These are phyloP conservation scores for Ctena decussata DNA, from an alignment of 2,888 invertebrate genomes.

Conservation along the genomic window DNA sequence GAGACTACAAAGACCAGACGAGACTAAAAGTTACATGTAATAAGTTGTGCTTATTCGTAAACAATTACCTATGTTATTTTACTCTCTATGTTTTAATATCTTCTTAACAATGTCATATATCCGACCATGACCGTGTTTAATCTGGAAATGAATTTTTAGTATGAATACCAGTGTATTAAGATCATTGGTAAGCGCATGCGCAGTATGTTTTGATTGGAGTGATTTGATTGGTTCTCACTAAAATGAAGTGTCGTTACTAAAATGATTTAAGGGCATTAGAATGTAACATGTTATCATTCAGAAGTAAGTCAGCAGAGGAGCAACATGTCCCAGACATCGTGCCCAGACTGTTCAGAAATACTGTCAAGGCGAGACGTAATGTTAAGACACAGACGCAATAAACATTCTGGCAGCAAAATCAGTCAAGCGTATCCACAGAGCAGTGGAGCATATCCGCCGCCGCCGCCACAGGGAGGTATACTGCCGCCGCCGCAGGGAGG, in stretches of 20 bases:
- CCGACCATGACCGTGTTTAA: too few species aligned
- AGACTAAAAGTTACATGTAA: neutral
- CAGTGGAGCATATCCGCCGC: conserved; percentile 14
- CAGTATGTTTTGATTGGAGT: neutral
- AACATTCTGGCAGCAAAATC: neutral
- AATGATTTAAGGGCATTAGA: neutral
- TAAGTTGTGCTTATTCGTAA: neutral
- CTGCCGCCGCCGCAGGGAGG: neutral
- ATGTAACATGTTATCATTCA: neutral
- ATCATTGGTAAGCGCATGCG: neutral
- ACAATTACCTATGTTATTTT: too few species aligned
- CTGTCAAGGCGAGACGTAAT: neutral
- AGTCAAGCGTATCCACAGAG: neutral
- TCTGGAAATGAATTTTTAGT: too few species aligned
- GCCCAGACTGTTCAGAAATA: neutral
- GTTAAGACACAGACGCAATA: conserved; percentile 19
- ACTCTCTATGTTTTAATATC: too few species aligned
- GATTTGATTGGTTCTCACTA: neutral
- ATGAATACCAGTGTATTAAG: neutral
- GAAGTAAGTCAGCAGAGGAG: neutral
- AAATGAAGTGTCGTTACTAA: too few species aligned
- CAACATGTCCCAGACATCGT: neutral
- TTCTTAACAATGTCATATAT: too few species aligned
- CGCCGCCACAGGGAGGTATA: neutral
- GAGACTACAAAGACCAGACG: too few species aligned